Evolutionary conservation across 2,113 vertebrate species (phyloP).

Genomic region (Pheucticus melanocephalus): DNA sequence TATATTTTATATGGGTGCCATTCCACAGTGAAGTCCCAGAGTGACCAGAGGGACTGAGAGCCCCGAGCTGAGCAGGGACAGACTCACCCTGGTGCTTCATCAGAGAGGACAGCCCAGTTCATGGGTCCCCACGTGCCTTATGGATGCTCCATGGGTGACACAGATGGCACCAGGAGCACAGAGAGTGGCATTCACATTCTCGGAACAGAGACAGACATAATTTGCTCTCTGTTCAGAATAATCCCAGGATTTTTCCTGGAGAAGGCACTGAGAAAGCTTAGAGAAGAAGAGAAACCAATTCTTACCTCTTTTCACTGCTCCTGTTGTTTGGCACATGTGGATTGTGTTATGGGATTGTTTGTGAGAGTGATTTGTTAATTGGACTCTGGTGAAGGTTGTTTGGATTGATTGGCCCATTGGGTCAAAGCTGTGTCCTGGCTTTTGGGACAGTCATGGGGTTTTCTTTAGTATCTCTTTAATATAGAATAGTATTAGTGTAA

Average conservation of each 20-base stretch:
- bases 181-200: not conserved
- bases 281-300: not conserved
- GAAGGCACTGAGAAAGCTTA: too few relatives aligned
- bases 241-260: not conserved
- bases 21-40: not conserved
- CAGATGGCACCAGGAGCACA: not conserved
- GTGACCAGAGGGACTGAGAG: not conserved
- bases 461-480: not conserved
- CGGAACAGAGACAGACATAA: not conserved
- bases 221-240: not conserved
- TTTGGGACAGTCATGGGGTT: not conserved
- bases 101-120: not conserved
- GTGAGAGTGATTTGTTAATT: not conserved
- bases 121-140: rapidly evolving
- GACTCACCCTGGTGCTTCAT: not conserved
- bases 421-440: not conserved
- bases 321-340: not conserved
- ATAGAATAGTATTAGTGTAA: not conserved
- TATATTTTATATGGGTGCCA: not conserved
- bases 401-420: not conserved
- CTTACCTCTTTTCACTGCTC: not conserved
- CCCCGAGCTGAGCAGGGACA: not conserved
- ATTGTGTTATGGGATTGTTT: not conserved
- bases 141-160: not conserved
- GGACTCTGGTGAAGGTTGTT: too few relatives aligned